Percentiles rank a stretch among this genome's conserved stretches.
phyloP scores from a whole-genome alignment of 2,797 vertebrate species.

The Dipus sagitta region DNA sequence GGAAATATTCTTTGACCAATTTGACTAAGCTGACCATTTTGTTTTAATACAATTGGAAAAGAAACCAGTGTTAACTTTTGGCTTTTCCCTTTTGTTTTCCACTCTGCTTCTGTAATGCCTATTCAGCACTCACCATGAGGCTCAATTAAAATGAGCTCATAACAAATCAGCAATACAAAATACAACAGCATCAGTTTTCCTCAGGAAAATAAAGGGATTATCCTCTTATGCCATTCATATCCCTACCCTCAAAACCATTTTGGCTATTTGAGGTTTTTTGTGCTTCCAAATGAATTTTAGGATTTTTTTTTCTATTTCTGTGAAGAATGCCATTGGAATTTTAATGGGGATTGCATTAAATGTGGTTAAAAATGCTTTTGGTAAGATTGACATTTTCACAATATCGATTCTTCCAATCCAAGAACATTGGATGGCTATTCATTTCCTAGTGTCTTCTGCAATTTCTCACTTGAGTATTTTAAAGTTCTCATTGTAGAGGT shows the following conservation, averaged over 20 bases:
- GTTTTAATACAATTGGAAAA: not conserved
- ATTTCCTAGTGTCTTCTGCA: no score
- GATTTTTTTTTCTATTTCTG: no score
- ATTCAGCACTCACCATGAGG: constrained; percentile 6
- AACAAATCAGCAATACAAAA: constrained; percentile 56
- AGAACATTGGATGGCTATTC: no score
- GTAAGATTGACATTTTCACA: no score
- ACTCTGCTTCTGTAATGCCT: not conserved
- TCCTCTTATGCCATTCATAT: not conserved
- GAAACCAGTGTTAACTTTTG: not conserved
- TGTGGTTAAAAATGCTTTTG: no score
- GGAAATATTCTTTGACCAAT: constrained; percentile 4
- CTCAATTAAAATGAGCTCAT: constrained; percentile 70
- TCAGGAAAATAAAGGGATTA: not conserved
- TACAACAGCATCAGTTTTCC: not conserved
- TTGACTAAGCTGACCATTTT: not conserved
- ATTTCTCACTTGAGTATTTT: no score
- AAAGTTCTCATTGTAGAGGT: no score
- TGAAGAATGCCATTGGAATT: no score
- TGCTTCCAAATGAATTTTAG: no score
- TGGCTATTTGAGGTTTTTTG: no score
- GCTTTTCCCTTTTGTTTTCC: constrained; percentile 11
- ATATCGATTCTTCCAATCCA: no score
- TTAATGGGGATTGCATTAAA: no score
- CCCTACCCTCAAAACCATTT: not conserved